Conservation (phyloP, 2,888 invertebrate genomes). For the Plebejus melissa region DNA sequence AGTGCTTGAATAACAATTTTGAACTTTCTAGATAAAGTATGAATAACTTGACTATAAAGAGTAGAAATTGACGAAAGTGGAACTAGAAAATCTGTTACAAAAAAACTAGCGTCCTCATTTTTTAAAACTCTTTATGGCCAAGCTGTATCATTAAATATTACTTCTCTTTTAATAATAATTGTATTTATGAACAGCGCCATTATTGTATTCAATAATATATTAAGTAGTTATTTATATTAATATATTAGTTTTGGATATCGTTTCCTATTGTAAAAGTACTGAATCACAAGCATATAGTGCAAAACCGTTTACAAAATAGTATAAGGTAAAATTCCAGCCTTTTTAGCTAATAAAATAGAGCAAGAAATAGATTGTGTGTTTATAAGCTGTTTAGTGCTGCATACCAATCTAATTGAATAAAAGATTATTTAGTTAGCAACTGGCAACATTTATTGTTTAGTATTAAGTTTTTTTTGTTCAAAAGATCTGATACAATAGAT, state of each 20-base stretch:
- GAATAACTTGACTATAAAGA: background rate
- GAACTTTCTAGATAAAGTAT: background rate
- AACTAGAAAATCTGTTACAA: too few species aligned
- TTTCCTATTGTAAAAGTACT: constrained; percentile 2
- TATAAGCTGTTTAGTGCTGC: background rate
- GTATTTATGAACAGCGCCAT: background rate
- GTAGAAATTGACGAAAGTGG: background rate
- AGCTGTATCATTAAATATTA: background rate
- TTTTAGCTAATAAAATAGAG: background rate
- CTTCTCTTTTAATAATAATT: background rate
- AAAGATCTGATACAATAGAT: constrained; percentile 24
- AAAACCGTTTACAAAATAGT: constrained; percentile 9
- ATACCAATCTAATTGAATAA: background rate
- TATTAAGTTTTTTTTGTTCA: constrained; percentile 11
- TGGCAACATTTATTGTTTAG: constrained; percentile 20
- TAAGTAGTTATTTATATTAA: too few species aligned
- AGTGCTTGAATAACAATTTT: background rate
- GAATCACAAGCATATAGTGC: constrained; percentile 9
- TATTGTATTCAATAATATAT: background rate
- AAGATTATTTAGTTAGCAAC: background rate
- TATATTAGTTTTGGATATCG: background rate
- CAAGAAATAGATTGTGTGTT: background rate
- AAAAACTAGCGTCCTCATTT: too few species aligned
- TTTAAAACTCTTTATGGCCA: background rate
- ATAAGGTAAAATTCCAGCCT: constrained; percentile 6